These are phyloP conservation scores for Excalfactoria chinensis DNA, from an alignment of 2,113 vertebrate genomes.

Conservation along the genomic window DNA sequence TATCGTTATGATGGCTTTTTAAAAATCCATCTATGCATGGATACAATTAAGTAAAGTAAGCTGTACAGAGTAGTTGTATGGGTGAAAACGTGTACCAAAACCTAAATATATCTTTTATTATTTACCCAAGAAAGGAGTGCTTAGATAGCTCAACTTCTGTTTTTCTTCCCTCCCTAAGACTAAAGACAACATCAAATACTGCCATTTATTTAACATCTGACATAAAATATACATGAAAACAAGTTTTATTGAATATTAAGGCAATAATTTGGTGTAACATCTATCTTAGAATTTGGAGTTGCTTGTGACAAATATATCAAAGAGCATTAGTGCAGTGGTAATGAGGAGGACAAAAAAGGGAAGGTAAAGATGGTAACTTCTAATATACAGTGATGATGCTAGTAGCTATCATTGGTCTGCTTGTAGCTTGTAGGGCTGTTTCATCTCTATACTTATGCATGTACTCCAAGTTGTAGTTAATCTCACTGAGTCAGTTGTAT, in stretches of 20 bases:
- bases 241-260: neutral
- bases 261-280: neutral
- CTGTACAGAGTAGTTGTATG: neutral
- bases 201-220: neutral
- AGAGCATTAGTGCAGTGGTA: neutral
- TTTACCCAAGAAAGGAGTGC: neutral
- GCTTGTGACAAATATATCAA: neutral
- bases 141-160: neutral
- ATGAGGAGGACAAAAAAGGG: neutral
- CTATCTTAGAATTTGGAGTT: neutral
- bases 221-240: neutral
- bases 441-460: neutral
- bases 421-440: neutral
- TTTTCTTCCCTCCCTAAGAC: neutral
- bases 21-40: neutral
- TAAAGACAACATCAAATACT: neutral
- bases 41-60: neutral
- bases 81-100: neutral
- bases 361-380: neutral
- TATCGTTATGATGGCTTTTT: neutral
- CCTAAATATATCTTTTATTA: neutral
- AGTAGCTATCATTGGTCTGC: accelerated
- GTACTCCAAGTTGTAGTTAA: neutral
- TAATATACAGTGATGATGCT: neutral
- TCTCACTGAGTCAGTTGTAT: neutral